phyloP scores from a whole-genome alignment of 2,113 vertebrate genomes.

The Hucho hucho region DNA sequence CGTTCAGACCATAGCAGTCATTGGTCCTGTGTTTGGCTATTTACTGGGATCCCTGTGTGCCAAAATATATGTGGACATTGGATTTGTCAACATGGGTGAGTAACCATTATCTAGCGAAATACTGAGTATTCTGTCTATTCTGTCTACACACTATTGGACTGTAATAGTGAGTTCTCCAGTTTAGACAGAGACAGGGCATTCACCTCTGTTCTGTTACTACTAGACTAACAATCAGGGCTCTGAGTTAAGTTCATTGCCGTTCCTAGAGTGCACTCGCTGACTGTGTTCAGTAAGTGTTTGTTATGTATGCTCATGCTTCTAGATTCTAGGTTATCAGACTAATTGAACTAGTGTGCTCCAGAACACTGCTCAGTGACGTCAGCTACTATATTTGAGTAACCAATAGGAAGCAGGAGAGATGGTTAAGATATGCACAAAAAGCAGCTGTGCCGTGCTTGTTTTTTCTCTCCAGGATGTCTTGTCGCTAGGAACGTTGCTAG shows the following conservation, averaged over 20 bases:
- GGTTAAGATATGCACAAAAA: background rate
- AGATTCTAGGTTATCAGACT: no score
- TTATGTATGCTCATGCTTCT: no score
- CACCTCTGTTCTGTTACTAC: background rate
- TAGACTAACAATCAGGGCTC: background rate
- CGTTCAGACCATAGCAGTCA: constrained; percentile 73
- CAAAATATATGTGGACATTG: constrained; percentile 77
- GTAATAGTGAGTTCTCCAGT: background rate
- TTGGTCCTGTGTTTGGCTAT: constrained; percentile 76
- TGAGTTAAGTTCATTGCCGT: background rate
- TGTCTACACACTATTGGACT: background rate
- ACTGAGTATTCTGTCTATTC: background rate
- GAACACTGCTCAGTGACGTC: background rate
- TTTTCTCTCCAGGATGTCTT: no score
- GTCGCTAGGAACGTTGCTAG: no score
- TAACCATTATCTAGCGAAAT: background rate
- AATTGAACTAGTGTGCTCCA: no score
- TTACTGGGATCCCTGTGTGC: constrained; percentile 73
- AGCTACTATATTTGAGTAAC: background rate
- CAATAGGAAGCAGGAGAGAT: background rate
- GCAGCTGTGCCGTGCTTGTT: background rate
- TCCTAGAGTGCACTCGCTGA: background rate
- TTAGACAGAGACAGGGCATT: background rate
- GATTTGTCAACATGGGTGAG: constrained; percentile 76
- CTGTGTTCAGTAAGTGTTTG: no score